phyloP scores from a whole-genome alignment of 1,140 invertebrate species.

The Drosophila grimshawi region DNA sequence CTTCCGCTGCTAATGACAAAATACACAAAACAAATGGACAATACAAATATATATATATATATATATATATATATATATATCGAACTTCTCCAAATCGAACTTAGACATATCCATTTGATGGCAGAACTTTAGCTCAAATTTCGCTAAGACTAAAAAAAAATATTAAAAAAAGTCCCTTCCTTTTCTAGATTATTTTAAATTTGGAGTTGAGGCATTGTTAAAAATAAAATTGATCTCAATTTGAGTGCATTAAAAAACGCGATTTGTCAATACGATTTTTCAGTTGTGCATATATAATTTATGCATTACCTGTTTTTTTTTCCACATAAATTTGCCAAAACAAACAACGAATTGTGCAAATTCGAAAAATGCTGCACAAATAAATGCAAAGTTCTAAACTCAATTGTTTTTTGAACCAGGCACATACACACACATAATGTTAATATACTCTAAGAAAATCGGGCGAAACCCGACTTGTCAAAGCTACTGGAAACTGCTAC shows the following conservation, averaged over 20 bases:
- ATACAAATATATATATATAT: neutral
- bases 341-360: neutral
- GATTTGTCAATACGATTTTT: no score
- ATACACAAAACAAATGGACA: neutral
- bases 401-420: constrained; percentile 17
- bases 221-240: no score
- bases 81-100: no score
- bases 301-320: neutral
- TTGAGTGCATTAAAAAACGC: no score
- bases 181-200: no score
- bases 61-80: neutral
- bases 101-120: no score
- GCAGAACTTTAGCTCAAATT: no score
- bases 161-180: neutral
- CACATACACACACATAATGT: neutral
- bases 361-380: constrained; percentile 16
- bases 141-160: neutral
- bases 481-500: neutral
- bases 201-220: no score
- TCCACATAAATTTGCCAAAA: neutral
- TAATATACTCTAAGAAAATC: neutral
- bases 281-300: no score
- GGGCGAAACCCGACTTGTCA: neutral
- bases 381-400: constrained; percentile 41
- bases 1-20: constrained; percentile 13